Evolutionary conservation across 1,140 invertebrate genomes (phyloP), one percentile per base, ranked within the genome.

Genomic region (Chironomus striatipennis): DNA sequence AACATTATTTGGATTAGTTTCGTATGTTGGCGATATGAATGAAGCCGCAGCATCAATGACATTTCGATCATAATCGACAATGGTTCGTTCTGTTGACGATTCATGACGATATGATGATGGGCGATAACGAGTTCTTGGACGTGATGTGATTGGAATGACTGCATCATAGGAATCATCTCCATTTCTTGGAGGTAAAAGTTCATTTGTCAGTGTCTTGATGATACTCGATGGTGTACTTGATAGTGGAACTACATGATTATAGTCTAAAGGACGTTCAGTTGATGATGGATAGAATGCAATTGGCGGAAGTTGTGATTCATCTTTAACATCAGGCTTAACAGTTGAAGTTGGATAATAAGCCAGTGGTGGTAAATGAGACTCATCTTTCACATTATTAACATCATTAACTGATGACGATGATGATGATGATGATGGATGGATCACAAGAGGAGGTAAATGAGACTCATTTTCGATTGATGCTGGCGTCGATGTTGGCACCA

Each of bases 81-180:
- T 73, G 20, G 43, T 42, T 67, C 43, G 57, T 42, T 74, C 75
- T 12, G 76, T 43, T 0, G 74, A 18, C 4, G 75, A 73, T 17
- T 74, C 65, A 12, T 57, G 21, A 17, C 21, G 77, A n/a, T 57
- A 76, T 74, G 81, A 80, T 42, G 24, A 73, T 70, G n/a, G 24
- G 5, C 24, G 77, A 75, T 42, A 76, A 76, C 9, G 57, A 1
- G 79, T 79, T 57, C 7, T 9, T 24, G 34, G 70, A 6, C 34
- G 74, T 20, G 12, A 34, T 15, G 74, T n/a, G 67, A 65, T 43
- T 18, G 73, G 67, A 42, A 57, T 7, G 18, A 57, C 15, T 72
- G 9, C n/a, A 7, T 42, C 21, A 43, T 72, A 21, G 20, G 47
- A 15, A 74, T 67, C 72, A 70, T 74, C 43, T 42, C 43, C 72